Base-by-base conservation (phyloP, 2,888 invertebrate genomes). In the Pterobdella sp. region DNA sequence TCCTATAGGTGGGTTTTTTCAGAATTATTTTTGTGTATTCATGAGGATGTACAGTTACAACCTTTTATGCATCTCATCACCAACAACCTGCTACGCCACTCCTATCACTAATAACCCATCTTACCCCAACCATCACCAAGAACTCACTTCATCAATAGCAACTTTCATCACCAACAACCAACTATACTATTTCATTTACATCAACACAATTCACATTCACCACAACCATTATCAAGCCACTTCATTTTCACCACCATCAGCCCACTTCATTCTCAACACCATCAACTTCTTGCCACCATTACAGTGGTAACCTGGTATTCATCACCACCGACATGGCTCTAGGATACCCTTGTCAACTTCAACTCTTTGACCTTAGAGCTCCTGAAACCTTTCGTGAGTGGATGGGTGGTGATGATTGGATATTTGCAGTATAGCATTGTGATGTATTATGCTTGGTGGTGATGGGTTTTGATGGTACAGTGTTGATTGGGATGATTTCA, bases 261-360 rank as follows among this genome's bases (percentile, higher is more conserved):
- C 49, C 7, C 49, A 7, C 7, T 22, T 42, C 49, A 14, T 42
- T 22, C 7, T 22, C 49, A 42, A 14, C 49, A 42, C 49, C 22
- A 42, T 42, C 22, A 42, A 14, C 93, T 22, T 92, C 92, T 81
- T 88, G 89, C 79, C 96, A 94, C 83, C 94, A 94, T 83, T 96
- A 90, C 84, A 92, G 93, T 75, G 92, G 93, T 10, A 91, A 93
- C 82, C 89, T 93, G 84, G 91, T 94, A 65, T 92, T 93, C 31
- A 95, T 92, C 84, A 90, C 93, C 1, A 96, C 95, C 32, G 95
- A 95, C 82, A 91, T 90, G 81, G 90, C 93, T 75, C 91, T 94
- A 90, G 90, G 91, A 76, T 90, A 92, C 78, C 89, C 89, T 73
- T 94, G 94, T 82, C 93, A 94, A 85, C 90, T 96, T 78, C 90